Conservation (phyloP, 2,888 invertebrate genomes). For the Oegoconia quadripuncta region DNA sequence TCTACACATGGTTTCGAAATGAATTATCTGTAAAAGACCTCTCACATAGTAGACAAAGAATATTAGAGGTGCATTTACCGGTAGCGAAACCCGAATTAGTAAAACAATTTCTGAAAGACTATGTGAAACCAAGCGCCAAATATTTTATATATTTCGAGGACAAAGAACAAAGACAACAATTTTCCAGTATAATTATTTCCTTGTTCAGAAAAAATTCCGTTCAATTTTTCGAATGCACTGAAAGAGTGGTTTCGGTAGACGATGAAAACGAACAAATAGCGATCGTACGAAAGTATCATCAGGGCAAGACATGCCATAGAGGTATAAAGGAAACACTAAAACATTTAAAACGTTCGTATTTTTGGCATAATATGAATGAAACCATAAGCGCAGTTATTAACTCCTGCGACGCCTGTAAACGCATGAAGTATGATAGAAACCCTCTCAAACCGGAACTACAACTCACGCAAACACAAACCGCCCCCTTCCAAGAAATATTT, state of each 20-base stretch:
- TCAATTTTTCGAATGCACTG: constrained; percentile 18
- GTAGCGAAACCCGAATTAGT: constrained; percentile 19
- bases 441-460: constrained; percentile 24
- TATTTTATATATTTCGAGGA: constrained; percentile 24
- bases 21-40: constrained; percentile 21
- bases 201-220: constrained; percentile 13
- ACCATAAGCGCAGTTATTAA: constrained; percentile 20
- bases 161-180: constrained; percentile 4
- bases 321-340: constrained; percentile 18
- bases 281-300: too few species aligned
- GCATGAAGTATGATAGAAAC: constrained; percentile 19
- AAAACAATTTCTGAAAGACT: constrained; percentile 28
- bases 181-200: constrained; percentile 4
- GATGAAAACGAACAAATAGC: constrained; percentile 16
- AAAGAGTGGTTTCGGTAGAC: constrained; percentile 10
- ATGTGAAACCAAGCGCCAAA: constrained; percentile 22
- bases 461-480: constrained; percentile 23
- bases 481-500: constrained; percentile 26
- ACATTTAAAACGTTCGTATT: constrained; percentile 7
- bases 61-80: constrained; percentile 28
- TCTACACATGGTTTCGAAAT: constrained; percentile 22
- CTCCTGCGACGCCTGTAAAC: constrained; percentile 23
- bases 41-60: constrained; percentile 24
- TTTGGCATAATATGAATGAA: constrained; percentile 17
- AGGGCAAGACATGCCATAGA: too few species aligned